These are phyloP conservation scores for Poeciliopsis turrubarensis DNA, from an alignment of 2,113 vertebrate genomes.

Conservation along the genomic window DNA sequence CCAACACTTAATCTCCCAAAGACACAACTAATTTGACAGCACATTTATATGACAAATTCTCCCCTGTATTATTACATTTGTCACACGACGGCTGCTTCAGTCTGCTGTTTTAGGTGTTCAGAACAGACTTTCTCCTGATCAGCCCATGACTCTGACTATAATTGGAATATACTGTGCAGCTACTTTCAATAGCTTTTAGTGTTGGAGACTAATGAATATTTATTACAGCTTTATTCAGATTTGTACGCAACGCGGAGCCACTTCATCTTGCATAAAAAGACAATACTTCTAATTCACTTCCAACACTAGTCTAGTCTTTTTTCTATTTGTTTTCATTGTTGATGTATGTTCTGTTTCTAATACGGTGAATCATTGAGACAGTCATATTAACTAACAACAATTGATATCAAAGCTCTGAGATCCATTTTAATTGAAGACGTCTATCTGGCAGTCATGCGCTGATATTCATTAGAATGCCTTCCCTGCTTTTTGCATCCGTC, in stretches of 20 bases:
- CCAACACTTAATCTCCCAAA: background rate
- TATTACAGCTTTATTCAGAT: slow-evolving; percentile 11
- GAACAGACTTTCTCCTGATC: slow-evolving; percentile 20
- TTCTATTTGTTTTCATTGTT: slow-evolving; percentile 8
- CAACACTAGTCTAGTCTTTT: background rate
- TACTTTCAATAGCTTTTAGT: slow-evolving; percentile 13
- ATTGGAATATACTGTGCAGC: slow-evolving; percentile 18
- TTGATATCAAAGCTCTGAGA: slow-evolving; percentile 44
- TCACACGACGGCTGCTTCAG: background rate
- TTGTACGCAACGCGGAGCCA: background rate
- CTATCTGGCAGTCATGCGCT: slow-evolving; percentile 48
- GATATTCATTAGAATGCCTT: slow-evolving; percentile 70
- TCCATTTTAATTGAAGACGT: slow-evolving; percentile 70
- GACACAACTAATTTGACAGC: slow-evolving; percentile 10
- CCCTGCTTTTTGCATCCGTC: slow-evolving; percentile 54
- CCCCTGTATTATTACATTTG: background rate
- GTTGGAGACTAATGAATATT: slow-evolving; percentile 23
- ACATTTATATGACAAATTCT: slow-evolving; percentile 9
- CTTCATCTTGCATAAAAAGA: slow-evolving; percentile 11
- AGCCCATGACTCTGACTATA: slow-evolving; percentile 2
- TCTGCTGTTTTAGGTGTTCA: slow-evolving; percentile 19
- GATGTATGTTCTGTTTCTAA: background rate
- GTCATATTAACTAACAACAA: slow-evolving; percentile 30
- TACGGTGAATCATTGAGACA: slow-evolving; percentile 13
- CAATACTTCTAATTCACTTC: background rate